phyloP scores from a whole-genome alignment of 2,797 vertebrate species.

The Xyrichtys novacula region DNA sequence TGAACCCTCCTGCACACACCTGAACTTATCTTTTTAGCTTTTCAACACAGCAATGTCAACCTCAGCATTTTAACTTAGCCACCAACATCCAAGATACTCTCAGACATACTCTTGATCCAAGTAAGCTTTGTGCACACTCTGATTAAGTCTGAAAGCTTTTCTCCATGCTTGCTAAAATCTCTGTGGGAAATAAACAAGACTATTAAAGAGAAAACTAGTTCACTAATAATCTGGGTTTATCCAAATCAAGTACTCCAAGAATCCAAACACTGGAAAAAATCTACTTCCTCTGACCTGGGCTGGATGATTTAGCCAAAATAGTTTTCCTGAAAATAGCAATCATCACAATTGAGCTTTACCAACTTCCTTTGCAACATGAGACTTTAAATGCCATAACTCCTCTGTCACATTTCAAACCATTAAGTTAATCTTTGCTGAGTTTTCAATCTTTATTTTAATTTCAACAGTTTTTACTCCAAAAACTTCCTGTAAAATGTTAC shows the following conservation, averaged over 20 bases:
- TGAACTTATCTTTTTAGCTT: constrained; percentile 1
- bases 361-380: not conserved
- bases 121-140: constrained; percentile 12
- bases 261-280: not conserved
- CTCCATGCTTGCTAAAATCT: constrained; percentile 3
- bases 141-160: constrained; percentile 8
- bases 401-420: not conserved
- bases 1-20: not conserved
- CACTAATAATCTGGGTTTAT: no score
- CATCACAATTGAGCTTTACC: no score
- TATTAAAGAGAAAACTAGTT: not conserved
- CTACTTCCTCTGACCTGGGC: no score
- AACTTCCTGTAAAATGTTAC: constrained; percentile 44
- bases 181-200: not conserved
- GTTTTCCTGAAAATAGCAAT: no score
- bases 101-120: constrained; percentile 17
- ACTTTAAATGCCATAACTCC: not conserved
- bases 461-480: constrained; percentile 27
- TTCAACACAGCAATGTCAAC: constrained; percentile 5
- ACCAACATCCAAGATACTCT: constrained; percentile 1
- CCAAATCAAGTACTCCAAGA: no score
- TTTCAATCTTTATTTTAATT: constrained; percentile 49
- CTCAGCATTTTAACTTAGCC: not conserved
- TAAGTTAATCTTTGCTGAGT: constrained; percentile 9
- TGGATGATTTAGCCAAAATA: no score